These are phyloP conservation scores for Aphidius ervi DNA, from an alignment of 1,140 invertebrate genomes.

Conservation along the genomic window DNA sequence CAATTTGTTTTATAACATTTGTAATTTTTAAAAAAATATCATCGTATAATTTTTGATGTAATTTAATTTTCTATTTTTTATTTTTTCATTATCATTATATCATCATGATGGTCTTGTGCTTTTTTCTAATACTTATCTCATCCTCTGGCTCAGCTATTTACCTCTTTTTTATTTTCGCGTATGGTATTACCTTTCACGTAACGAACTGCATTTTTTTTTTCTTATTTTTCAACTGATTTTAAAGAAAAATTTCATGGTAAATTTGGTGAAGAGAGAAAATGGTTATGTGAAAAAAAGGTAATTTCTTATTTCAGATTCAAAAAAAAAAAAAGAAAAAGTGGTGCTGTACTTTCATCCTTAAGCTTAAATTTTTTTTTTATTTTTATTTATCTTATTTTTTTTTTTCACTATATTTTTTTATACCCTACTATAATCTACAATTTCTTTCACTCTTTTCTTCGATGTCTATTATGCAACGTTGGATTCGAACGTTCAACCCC, in stretches of 20 bases:
- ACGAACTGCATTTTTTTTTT: constrained; percentile 13
- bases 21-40: too few relatives aligned
- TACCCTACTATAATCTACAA: background rate
- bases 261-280: constrained; percentile 13
- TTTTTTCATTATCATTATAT: too few relatives aligned
- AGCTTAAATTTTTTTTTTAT: constrained; percentile 11
- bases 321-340: background rate
- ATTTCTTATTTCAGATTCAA: constrained; percentile 8
- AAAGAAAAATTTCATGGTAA: constrained; percentile 1
- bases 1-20: too few relatives aligned
- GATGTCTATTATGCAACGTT: background rate
- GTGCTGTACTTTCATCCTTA: background rate
- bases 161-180: background rate
- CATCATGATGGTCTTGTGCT: too few relatives aligned
- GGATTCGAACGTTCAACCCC: background rate
- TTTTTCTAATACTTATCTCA: too few relatives aligned
- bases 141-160: too few relatives aligned
- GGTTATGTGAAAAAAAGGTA: constrained; percentile 10
- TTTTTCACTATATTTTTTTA: background rate
- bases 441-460: constrained; percentile 1
- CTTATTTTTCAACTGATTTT: constrained; percentile 10
- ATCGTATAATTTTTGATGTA: too few relatives aligned
- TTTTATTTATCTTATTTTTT: constrained; percentile 5
- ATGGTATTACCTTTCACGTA: background rate
- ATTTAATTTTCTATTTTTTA: too few relatives aligned